phyloP scores from a whole-genome alignment of 2,888 invertebrate genomes.

The Schizotus pectinicornis region DNA sequence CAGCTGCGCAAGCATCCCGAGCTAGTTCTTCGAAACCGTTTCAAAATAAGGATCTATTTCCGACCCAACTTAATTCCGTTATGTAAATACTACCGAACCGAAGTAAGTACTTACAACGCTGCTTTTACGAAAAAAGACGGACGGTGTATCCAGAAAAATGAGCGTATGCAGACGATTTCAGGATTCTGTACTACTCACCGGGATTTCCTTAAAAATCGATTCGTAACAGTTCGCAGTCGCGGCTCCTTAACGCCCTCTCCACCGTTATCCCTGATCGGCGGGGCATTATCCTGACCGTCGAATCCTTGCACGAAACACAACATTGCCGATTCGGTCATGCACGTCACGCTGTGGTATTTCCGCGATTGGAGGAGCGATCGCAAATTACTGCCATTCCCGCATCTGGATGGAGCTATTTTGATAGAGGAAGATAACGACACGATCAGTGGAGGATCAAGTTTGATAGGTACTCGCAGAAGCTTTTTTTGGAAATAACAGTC shows the following conservation, averaged over 20 bases:
- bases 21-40: too few relatives aligned
- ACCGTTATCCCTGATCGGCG: slow-evolving; percentile 13
- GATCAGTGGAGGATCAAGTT: too few relatives aligned
- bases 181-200: slow-evolving; percentile 47
- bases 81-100: slow-evolving; percentile 3
- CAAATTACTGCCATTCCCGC: slow-evolving; percentile 21
- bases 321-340: slow-evolving; percentile 56
- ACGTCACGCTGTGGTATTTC: slow-evolving; percentile 35
- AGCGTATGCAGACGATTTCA: too few relatives aligned
- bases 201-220: slow-evolving; percentile 51
- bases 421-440: too few relatives aligned
- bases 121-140: too few relatives aligned
- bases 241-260: slow-evolving; percentile 48
- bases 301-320: slow-evolving; percentile 74
- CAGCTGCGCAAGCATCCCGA: too few relatives aligned
- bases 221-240: slow-evolving; percentile 51
- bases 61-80: slow-evolving; percentile 46
- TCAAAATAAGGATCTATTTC: too few relatives aligned
- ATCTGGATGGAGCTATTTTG: not conserved
- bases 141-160: too few relatives aligned
- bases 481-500: too few relatives aligned
- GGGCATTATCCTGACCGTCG: slow-evolving; percentile 56
- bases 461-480: too few relatives aligned
- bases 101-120: too few relatives aligned
- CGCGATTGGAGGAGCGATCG: slow-evolving; percentile 20